Evolutionary conservation across 2,888 invertebrate genomes (phyloP).

Genomic region (Poecilobothrus nobilitatus): DNA sequence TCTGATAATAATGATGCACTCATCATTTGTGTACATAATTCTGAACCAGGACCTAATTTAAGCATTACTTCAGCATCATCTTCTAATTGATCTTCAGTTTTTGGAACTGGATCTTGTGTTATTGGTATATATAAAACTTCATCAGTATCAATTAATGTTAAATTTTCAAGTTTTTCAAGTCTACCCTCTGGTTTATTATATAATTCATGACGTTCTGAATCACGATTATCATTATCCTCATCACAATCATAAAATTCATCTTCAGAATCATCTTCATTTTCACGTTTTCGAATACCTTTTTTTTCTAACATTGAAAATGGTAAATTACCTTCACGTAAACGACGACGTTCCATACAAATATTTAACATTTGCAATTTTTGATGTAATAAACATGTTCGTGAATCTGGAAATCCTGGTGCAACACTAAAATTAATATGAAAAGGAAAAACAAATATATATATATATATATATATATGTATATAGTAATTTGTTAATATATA

Average conservation of each 20-base stretch:
- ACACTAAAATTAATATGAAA: conserved; percentile 49
- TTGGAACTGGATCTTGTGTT: conserved; percentile 88
- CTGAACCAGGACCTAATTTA: conserved; percentile 73
- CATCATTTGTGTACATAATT: conserved; percentile 70
- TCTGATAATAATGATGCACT: conserved; percentile 87
- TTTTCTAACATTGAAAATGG: conserved; percentile 26
- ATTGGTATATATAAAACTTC: conserved; percentile 71
- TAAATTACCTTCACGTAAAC: conserved; percentile 46
- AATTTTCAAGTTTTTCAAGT: conserved; percentile 56
- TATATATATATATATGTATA: no score
- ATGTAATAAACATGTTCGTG: conserved; percentile 80
- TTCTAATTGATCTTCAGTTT: conserved; percentile 94
- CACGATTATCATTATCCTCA: conserved; percentile 48
- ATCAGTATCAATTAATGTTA: conserved; percentile 58
- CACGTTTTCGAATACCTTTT: conserved; percentile 24
- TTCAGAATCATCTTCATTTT: conserved; percentile 41
- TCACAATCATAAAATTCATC: conserved; percentile 80
- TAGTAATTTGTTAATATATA: no score
- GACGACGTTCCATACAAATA: conserved; percentile 62
- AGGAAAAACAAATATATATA: neutral
- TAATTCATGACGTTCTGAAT: conserved; percentile 21
- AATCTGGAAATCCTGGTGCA: conserved; percentile 74
- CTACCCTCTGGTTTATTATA: conserved; percentile 58
- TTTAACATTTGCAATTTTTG: conserved; percentile 89
- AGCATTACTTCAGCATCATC: conserved; percentile 87